phyloP scores from a whole-genome alignment of 2,888 invertebrate genomes.

The Eulithis prunata region DNA sequence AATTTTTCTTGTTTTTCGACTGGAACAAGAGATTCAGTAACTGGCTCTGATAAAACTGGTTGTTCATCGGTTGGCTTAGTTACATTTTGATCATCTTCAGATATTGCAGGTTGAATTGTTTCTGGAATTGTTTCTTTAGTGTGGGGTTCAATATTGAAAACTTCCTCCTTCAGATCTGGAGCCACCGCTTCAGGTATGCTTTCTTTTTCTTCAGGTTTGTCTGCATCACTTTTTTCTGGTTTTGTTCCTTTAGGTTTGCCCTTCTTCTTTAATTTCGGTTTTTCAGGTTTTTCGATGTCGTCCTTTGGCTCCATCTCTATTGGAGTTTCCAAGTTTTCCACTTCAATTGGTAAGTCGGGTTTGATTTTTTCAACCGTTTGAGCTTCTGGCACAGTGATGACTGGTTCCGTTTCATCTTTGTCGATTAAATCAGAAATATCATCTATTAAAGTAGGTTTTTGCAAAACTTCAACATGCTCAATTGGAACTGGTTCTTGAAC shows the following conservation, averaged over 20 bases:
- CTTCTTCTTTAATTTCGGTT: conserved; percentile 17
- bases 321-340: background rate
- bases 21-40: conserved; percentile 1
- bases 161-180: background rate
- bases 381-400: background rate
- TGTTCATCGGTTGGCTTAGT: background rate
- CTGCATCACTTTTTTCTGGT: conserved; percentile 2
- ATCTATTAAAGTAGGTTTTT: background rate
- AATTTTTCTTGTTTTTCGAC: conserved; percentile 12
- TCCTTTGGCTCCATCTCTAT: conserved; percentile 2
- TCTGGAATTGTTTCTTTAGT: conserved; percentile 1
- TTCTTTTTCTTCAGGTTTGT: conserved; percentile 2
- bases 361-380: conserved; percentile 23
- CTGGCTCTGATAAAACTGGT: conserved; percentile 4
- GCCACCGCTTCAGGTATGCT: background rate
- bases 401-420: background rate
- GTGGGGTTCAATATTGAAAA: background rate
- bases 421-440: conserved; percentile 1
- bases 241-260: conserved; percentile 7
- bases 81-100: background rate
- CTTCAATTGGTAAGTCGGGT: conserved; percentile 36
- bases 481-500: background rate
- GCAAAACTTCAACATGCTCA: background rate
- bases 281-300: conserved; percentile 19
- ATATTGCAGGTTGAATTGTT: background rate